Base-by-base conservation (phyloP, 1,140 invertebrate genomes). In the Pogonognathellus flavescens region DNA sequence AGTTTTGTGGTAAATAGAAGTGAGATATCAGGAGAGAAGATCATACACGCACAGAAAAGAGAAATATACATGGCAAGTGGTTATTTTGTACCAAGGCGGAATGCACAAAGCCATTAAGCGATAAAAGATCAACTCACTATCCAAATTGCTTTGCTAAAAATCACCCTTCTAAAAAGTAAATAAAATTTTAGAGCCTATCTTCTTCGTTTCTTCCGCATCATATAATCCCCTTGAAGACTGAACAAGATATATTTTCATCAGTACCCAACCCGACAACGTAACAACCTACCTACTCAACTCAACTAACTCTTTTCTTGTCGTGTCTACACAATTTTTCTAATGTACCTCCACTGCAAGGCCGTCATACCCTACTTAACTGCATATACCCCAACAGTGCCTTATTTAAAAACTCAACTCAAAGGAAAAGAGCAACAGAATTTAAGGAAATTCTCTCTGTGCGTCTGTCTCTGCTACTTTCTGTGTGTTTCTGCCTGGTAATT, bases 121-220 rank as follows among this genome's bases (percentile, higher is more conserved):
- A 76, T 76, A 76, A 76, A 76, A 76, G 70, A 76, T 76, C 70
- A 76, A 76, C 70, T 76, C 70, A 76, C 70, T 76, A 76, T 76
- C 70, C 70, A 76, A 76, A 76, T 76, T 76, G 70, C 70, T 31
- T 76, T 50, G 70, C 70, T 76, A 76, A 76, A 76, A 76, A 76
- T 76, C 70, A 76, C 70, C 70, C 70, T 76, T 76, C 70, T 31
- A 76, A 76, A 76, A 76, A 76, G 70, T 76, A 76, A 76, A 76
- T 76, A 76, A 76, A 76, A 76, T 76, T 76, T 76, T 76, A 76
- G 70, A 76, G 41, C 70, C 70, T 76, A 76, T 76, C 70, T 49
- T 76, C 70, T 76, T 76, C 70, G 70, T 76, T 76, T 76, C 70
- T 76, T 76, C 70, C 70, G 70, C 70, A 49, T 76, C 70, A 76